Base-by-base conservation (phyloP, 2,113 vertebrate genomes). In the Istiophorus platypterus region DNA sequence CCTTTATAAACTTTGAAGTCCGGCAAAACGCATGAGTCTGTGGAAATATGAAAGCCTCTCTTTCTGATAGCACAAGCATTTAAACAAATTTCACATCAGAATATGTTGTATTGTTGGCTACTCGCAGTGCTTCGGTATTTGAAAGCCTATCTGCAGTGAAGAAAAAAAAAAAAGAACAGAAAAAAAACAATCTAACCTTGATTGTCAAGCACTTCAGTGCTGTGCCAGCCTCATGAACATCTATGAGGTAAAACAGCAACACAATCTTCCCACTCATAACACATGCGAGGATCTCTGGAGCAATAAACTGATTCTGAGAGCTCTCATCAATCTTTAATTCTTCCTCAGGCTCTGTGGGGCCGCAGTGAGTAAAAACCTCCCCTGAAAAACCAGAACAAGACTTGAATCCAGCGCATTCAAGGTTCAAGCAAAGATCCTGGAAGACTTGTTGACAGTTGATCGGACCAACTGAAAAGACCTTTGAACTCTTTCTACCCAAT, bases 251-350 rank as follows among this genome's bases (percentile, higher is more conserved):
- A 90, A 93, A 88, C 90, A 91, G 86, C 90, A 91, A 89, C 88
- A 91, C 88, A 87, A 78, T 88, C 88, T 87, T 92, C 86, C 86
- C 88, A 90, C 90, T 92, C 89, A 90, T 92, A 92, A 91, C 91
- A 90, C 85, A 89, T 92, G 91, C 80, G 47, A 76, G 76, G 89
- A 93, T 90, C 92, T 94, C 89, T 86, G 67, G 90, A 92, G 94
- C 93, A 92, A 93, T 93, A 91, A 93, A 92, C 91, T 88, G 89
- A 91, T 91, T 93, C 90, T 92, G 91, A 94, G 93, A 91, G 93
- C 88, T 67, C 86, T 93, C 92, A 93, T 93, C 93, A 94, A 94
- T 93, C 90, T 92, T 93, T 93, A 92, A 94, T 94, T 84, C 84
- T 78, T 93, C 93, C 90, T 90, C 70, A 2, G 90, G 89, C 90